A percentile compares a stretch with the other conserved stretches of the same genome.
These are phyloP conservation scores for Rhynchophorus ferrugineus DNA, from an alignment of 1,140 invertebrate species.

Conservation along the genomic window DNA sequence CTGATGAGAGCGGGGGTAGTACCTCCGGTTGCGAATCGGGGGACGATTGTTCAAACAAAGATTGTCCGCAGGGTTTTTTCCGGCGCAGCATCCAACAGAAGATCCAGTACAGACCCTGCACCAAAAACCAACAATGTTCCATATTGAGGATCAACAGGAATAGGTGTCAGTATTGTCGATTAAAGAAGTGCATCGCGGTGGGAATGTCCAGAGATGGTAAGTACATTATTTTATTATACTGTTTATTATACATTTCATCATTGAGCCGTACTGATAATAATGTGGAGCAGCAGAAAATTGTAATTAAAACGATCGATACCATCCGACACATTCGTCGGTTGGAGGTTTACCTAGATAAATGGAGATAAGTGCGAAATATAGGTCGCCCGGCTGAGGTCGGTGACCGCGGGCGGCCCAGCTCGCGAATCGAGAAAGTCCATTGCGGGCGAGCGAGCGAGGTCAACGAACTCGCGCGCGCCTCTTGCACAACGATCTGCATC, in stretches of 20 bases:
- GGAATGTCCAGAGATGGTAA: constrained; percentile 98
- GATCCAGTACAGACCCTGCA: constrained; percentile 95
- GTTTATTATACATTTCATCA: too few species aligned
- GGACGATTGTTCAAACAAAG: constrained; percentile 44
- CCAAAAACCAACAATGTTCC: constrained; percentile 95
- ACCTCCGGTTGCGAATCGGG: constrained; percentile 52
- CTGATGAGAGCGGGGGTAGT: constrained; percentile 22
- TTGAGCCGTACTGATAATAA: too few species aligned
- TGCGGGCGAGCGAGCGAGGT: constrained; percentile 32
- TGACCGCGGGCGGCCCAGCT: constrained; percentile 30
- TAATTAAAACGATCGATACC: too few species aligned
- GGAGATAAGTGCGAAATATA: constrained; percentile 21
- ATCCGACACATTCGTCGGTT: too few species aligned
- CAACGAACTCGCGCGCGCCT: constrained; percentile 32
- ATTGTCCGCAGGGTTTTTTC: constrained; percentile 73
- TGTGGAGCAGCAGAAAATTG: too few species aligned
- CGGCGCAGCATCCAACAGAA: constrained; percentile 93
- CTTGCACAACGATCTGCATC: constrained; percentile 30
- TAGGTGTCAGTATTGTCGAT: constrained; percentile 92
- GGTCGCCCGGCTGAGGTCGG: constrained; percentile 33
- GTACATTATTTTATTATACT: constrained; percentile 34
- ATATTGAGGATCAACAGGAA: constrained; percentile 95
- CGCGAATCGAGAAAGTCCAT: constrained; percentile 30
- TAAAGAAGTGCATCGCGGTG: constrained; percentile 96
- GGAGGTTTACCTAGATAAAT: constrained; percentile 14